These are phyloP conservation scores for Nasua narica DNA, from an alignment of 2,797 vertebrate genomes.

Conservation along the genomic window DNA sequence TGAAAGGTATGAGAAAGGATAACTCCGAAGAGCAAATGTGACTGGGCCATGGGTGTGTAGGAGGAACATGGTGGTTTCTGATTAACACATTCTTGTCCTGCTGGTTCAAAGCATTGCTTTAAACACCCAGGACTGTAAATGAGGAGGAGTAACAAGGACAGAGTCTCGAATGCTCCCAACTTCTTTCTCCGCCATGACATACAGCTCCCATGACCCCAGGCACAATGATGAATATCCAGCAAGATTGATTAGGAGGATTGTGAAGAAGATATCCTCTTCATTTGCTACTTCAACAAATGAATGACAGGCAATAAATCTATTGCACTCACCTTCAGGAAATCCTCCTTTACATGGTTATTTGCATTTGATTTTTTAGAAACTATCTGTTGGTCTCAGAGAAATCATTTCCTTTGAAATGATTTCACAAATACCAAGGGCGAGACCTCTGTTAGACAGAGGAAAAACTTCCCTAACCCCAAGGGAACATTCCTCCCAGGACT, in stretches of 20 bases:
- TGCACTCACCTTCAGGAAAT: not conserved
- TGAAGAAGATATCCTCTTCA: not conserved
- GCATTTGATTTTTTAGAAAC: not conserved
- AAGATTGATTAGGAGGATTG: not conserved
- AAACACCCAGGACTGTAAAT: not conserved
- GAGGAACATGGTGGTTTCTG: not conserved
- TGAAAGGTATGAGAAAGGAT: not conserved
- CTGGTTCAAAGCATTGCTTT: not conserved
- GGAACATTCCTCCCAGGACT: slow-evolving; percentile 8
- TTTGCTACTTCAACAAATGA: not conserved
- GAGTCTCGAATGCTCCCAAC: fast-evolving
- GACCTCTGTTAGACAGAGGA: slow-evolving; percentile 50
- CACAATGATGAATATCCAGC: not conserved
- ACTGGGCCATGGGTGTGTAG: not conserved
- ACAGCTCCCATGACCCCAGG: not conserved
- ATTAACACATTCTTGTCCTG: fast-evolving
- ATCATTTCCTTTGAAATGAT: slow-evolving; percentile 54
- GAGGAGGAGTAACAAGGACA: not conserved
- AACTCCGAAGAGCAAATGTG: not conserved
- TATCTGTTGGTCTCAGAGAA: slow-evolving; percentile 1
- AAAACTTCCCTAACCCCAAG: slow-evolving; percentile 5
- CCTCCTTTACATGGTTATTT: not conserved
- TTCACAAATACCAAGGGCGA: slow-evolving; percentile 67
- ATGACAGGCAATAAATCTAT: fast-evolving
- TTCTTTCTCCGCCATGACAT: not conserved